Conservation (phyloP, 1,140 invertebrate species). For the Vanessa tameamea region DNA sequence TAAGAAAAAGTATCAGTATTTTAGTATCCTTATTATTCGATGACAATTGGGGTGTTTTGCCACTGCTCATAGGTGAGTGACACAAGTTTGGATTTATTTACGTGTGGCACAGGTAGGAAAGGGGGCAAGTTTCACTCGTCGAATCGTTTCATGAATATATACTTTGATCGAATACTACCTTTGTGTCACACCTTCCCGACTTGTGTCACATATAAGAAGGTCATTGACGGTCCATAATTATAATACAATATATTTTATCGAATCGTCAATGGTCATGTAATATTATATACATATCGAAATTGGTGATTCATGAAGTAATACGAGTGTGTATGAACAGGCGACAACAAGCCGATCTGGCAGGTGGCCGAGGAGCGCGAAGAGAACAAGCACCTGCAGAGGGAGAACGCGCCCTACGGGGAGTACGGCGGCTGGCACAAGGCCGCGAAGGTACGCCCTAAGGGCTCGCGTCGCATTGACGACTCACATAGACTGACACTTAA, state of each 20-base stretch:
- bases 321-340: conserved; percentile 81
- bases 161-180: conserved; percentile 14
- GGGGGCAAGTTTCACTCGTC: conserved; percentile 37
- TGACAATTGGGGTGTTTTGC: conserved; percentile 17
- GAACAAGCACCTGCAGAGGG: conserved; percentile 95
- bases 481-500: neutral
- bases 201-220: conserved; percentile 70
- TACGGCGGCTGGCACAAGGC: conserved; percentile 99
- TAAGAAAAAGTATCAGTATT: conserved; percentile 20
- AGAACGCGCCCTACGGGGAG: conserved; percentile 94
- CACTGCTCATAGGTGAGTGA: conserved; percentile 66
- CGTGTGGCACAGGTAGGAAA: conserved; percentile 79
- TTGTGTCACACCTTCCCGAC: conserved; percentile 78
- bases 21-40: conserved; percentile 5
- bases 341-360: conserved; percentile 99
- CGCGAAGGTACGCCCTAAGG: conserved; percentile 88
- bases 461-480: too few species aligned
- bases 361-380: conserved; percentile 98
- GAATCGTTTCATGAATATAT: neutral
- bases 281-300: neutral
- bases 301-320: neutral
- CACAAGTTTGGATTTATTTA: conserved; percentile 72
- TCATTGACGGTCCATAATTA: conserved; percentile 32
- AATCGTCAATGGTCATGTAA: conserved; percentile 15
- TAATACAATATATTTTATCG: conserved; percentile 11